A percentile compares a stretch with the other conserved stretches of the same genome.
phyloP scores from a whole-genome alignment of 53 echinoderm and acorn worm species.

The Pentamera pediparva region DNA sequence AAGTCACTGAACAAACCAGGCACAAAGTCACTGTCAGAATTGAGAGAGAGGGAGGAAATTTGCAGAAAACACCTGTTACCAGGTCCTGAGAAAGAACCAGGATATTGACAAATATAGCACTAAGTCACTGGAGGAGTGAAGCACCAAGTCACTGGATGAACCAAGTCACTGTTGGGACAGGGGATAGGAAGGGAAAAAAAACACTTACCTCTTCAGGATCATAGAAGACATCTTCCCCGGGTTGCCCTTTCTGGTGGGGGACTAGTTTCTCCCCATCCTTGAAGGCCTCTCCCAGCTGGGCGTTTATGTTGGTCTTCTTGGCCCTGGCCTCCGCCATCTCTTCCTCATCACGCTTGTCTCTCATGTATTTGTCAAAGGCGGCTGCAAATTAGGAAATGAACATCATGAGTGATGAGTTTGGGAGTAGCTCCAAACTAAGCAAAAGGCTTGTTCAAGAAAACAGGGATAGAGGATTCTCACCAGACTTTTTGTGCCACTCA shows the following conservation, averaged over 20 bases:
- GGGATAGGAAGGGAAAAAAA: no score
- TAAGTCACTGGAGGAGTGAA: no score
- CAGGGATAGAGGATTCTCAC: not conserved
- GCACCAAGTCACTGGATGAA: no score
- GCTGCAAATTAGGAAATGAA: no score
- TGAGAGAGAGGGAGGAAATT: no score
- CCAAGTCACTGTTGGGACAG: no score
- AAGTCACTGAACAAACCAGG: no score
- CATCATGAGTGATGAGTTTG: not conserved
- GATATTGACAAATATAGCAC: no score
- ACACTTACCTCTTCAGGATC: slow-evolving; percentile 54
- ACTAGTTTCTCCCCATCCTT: slow-evolving; percentile 56
- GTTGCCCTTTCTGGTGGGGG: slow-evolving; percentile 37
- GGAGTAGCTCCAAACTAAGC: no score
- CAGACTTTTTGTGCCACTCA: not conserved
- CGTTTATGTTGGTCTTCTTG: slow-evolving; percentile 47
- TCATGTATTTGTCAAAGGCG: slow-evolving; percentile 54
- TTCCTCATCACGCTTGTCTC: slow-evolving; percentile 55
- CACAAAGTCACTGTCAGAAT: no score
- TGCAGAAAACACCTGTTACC: no score
- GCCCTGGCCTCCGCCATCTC: slow-evolving; percentile 44
- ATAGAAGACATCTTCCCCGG: slow-evolving; percentile 51
- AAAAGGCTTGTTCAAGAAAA: not conserved
- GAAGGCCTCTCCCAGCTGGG: slow-evolving; percentile 41
- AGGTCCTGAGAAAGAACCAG: no score